A percentile compares a stretch with the other conserved stretches of the same genome.
Evolutionary conservation across 2,797 vertebrate genomes (phyloP).

Genomic region (Sciurus vulgaris): DNA sequence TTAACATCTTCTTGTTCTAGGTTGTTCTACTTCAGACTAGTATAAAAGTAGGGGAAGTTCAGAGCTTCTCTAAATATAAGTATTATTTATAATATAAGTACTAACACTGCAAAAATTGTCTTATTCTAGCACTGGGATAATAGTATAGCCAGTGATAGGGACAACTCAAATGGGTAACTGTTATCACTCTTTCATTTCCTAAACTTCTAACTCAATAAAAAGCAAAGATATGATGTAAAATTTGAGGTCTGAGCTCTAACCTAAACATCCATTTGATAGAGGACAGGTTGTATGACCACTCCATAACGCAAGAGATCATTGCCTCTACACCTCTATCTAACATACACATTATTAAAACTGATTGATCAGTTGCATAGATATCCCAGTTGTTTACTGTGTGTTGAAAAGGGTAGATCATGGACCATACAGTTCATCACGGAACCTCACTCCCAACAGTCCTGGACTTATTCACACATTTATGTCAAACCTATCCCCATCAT

Average conservation of each 20-base stretch:
- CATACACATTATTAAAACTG: background rate
- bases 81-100: background rate
- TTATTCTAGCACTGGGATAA: background rate
- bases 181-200: background rate
- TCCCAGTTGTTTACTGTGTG: background rate
- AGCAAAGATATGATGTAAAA: slow-evolving; percentile 1
- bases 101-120: background rate
- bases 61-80: background rate
- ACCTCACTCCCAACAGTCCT: background rate
- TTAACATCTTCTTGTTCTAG: background rate
- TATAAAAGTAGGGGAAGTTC: background rate
- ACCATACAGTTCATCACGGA: background rate
- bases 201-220: background rate
- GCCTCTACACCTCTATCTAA: background rate
- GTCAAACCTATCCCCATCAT: background rate
- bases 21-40: slow-evolving; percentile 12
- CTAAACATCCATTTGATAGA: background rate
- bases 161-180: background rate
- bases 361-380: background rate
- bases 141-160: background rate
- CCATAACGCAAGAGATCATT: background rate
- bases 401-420: background rate
- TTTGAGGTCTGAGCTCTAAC: background rate
- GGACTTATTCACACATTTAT: background rate
- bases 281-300: background rate